Evolutionary conservation across 2,888 invertebrate species (phyloP), one percentile per base, ranked within the genome.

Genomic region (Lycocerus yunnanus): DNA sequence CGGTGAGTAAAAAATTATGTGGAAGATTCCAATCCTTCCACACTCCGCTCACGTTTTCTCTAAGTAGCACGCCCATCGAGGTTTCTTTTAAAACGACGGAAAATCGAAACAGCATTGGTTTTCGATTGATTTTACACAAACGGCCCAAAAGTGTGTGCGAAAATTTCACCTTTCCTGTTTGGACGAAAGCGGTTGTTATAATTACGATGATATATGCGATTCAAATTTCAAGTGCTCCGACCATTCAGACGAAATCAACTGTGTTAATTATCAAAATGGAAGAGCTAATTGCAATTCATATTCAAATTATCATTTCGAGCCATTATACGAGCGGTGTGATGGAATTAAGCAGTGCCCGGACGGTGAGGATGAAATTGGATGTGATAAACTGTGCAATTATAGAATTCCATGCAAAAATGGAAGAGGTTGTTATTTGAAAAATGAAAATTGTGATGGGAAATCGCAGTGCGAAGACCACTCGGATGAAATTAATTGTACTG

Each of bases 201-300:
- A 74, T 68, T 69, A 63, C 27, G 58, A 43, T 3, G 68, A 78
- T 16, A 66, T 77, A 43, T 81, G 81, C 71, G 76, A 81, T 69
- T 69, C 66, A 6, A 68, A 58, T 21, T 80, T 80, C 63, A 75
- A 79, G 61, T 81, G 81, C 69, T 68, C 58, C 9, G 80, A 80
- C 69, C 80, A 80, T 76, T 80, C 80, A 3, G 81, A 81, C 66
- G 81, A 81, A 69, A 69, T 79, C 15, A 79, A 78, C 67, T 81
- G 81, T 72, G 71, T 65, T 2, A 66, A 76, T 58, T 80, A 80
- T 63, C 69, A 65, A 15, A 65, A 71, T 14, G 73, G 72, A 20
- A 66, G 72, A 58, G 77, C 75, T 2, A 71, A 73, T 20, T 81
- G 81, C 65, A 71, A 76, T 15, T 24, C 61, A 16, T 13, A 71